phyloP scores from a whole-genome alignment of 1,140 invertebrate species.

The Acromyrmex charruanus region DNA sequence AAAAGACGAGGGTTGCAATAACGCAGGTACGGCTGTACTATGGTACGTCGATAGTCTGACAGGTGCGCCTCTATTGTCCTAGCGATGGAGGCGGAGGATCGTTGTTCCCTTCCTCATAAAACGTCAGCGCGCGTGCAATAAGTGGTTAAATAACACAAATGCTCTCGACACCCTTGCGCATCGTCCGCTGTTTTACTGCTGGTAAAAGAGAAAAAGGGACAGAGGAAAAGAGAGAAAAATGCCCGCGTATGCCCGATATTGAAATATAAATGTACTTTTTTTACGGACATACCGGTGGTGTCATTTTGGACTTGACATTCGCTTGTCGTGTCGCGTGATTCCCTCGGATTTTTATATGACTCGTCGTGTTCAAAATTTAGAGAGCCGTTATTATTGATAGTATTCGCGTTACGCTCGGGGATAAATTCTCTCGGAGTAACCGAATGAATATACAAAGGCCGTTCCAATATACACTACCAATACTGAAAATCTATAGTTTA shows the following conservation, averaged over 20 bases:
- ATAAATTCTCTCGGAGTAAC: neutral
- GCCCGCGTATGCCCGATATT: conserved; percentile 12
- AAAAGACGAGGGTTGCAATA: conserved; percentile 33
- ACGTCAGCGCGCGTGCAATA: conserved; percentile 42
- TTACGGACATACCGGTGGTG: neutral
- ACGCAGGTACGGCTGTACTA: neutral
- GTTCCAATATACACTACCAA: too few relatives aligned
- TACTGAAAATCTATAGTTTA: too few relatives aligned
- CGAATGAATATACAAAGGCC: neutral
- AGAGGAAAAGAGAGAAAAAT: conserved; percentile 37
- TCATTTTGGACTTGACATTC: conserved; percentile 29
- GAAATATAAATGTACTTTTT: conserved; percentile 51
- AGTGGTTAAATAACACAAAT: conserved; percentile 40
- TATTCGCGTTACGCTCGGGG: conserved; percentile 3
- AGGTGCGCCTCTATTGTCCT: conserved; percentile 38
- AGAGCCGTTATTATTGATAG: conserved; percentile 6
- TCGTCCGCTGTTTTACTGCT: conserved; percentile 17
- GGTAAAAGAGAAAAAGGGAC: conserved; percentile 15
- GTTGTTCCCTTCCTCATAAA: conserved; percentile 25
- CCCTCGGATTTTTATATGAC: neutral
- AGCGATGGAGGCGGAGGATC: neutral
- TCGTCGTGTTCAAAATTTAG: neutral
- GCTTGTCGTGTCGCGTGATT: neutral
- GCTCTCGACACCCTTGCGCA: neutral
- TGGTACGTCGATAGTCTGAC: neutral